phyloP scores from a whole-genome alignment of 2,113 vertebrate genomes.

The Xiphophorus maculatus region DNA sequence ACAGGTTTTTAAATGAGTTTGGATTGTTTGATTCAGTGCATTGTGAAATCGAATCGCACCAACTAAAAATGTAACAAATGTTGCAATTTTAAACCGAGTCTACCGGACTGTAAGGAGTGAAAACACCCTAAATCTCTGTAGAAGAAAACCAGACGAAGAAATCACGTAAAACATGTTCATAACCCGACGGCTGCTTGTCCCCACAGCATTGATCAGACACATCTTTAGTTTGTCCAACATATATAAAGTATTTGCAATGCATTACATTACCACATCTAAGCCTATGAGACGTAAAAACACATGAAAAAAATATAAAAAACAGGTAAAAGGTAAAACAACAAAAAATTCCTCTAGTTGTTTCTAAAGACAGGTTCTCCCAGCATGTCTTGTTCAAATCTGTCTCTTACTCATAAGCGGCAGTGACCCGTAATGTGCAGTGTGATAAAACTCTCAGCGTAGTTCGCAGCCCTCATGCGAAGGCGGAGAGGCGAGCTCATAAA shows the following conservation, averaged over 20 bases:
- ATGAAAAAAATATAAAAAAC: not conserved
- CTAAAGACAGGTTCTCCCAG: slow-evolving; percentile 33
- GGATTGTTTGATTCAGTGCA: no score
- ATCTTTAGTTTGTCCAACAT: not conserved
- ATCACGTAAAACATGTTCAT: no score
- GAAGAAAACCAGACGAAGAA: no score
- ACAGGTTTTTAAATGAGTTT: no score
- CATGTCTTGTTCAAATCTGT: slow-evolving; percentile 27
- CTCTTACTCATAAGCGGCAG: slow-evolving; percentile 25
- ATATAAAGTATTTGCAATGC: not conserved
- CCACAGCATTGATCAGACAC: no score
- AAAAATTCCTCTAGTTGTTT: not conserved
- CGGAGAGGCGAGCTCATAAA: slow-evolving; percentile 75
- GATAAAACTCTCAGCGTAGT: slow-evolving; percentile 64
- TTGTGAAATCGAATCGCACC: no score
- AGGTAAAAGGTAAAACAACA: no score
- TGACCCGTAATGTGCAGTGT: slow-evolving; percentile 62
- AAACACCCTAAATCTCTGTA: no score
- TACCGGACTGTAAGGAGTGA: no score
- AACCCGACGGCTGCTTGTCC: no score
- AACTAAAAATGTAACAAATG: no score
- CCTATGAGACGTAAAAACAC: not conserved
- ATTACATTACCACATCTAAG: not conserved
- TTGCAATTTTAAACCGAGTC: no score
- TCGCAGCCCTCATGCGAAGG: slow-evolving; percentile 53